Evolutionary conservation across 2,797 vertebrate species (phyloP).

Genomic region (Coregonus ussuriensis): DNA sequence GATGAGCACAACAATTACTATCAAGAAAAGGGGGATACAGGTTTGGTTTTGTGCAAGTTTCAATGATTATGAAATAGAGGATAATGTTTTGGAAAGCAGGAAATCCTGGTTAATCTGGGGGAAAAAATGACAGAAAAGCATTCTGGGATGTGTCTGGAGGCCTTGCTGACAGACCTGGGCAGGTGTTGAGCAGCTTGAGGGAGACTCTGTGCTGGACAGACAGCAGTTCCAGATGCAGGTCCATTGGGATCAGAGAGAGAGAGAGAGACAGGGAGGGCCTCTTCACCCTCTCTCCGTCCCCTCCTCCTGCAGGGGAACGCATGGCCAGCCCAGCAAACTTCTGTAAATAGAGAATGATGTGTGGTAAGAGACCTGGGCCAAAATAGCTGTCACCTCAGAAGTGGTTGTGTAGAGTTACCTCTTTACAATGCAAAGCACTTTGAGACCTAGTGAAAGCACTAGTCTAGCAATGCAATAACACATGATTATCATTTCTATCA

Average conservation of each 20-base stretch:
- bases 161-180: conserved; percentile 60
- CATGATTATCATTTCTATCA: too few species aligned
- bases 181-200: conserved; percentile 78
- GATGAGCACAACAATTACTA: background rate
- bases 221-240: conserved; percentile 88
- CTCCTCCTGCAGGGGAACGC: conserved; percentile 21
- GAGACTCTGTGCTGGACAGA: conserved; percentile 82
- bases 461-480: too few species aligned
- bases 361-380: background rate
- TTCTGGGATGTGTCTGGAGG: background rate
- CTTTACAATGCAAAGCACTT: too few species aligned
- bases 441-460: too few species aligned
- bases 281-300: conserved; percentile 30
- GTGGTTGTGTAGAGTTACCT: background rate
- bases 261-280: conserved; percentile 31
- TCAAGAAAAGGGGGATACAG: background rate
- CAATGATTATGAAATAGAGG: background rate
- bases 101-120: background rate
- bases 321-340: background rate
- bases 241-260: conserved; percentile 69
- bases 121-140: background rate
- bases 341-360: background rate
- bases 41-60: background rate
- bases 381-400: background rate
- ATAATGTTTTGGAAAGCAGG: background rate